Evolutionary conservation across 2,888 invertebrate genomes (phyloP).

Genomic region (Buathra laborator): DNA sequence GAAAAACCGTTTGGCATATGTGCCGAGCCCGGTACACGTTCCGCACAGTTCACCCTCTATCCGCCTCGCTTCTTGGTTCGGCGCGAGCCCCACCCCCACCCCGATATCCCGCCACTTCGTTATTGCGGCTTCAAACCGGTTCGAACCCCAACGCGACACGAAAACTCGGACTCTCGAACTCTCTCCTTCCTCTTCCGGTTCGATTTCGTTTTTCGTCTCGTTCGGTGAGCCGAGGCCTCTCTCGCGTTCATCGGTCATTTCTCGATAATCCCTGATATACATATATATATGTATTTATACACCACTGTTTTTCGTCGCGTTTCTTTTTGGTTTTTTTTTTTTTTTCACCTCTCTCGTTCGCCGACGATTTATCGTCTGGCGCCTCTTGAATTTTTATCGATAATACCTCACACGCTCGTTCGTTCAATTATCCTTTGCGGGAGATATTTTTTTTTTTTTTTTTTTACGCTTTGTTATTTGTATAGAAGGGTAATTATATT

Average conservation of each 20-base stretch:
- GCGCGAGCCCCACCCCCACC: not conserved
- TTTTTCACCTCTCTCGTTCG: not conserved
- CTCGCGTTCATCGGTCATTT: slow-evolving; percentile 24
- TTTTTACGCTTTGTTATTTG: not conserved
- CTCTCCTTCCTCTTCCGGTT: not conserved
- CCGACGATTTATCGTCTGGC: slow-evolving; percentile 36
- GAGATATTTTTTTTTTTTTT: not conserved
- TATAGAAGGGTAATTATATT: slow-evolving; percentile 28
- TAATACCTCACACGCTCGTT: slow-evolving; percentile 33
- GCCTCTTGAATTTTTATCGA: slow-evolving; percentile 42
- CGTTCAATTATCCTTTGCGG: slow-evolving; percentile 35
- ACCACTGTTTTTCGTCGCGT: not conserved
- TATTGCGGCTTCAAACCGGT: slow-evolving; percentile 25
- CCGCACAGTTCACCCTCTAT: slow-evolving; percentile 1
- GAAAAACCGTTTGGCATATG: slow-evolving; percentile 36
- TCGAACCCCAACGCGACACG: slow-evolving; percentile 32
- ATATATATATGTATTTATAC: not conserved
- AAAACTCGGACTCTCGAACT: slow-evolving; percentile 18
- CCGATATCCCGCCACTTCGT: not conserved
- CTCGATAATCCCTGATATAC: slow-evolving; percentile 34
- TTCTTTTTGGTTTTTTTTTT: not conserved
- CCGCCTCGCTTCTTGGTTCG: slow-evolving; percentile 4
- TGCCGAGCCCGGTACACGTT: slow-evolving; percentile 16
- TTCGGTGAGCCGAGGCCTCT: slow-evolving; percentile 7
- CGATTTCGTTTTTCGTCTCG: slow-evolving; percentile 8